Conservation (phyloP, 2,113 vertebrate genomes). For the Taurulus bubalis region DNA sequence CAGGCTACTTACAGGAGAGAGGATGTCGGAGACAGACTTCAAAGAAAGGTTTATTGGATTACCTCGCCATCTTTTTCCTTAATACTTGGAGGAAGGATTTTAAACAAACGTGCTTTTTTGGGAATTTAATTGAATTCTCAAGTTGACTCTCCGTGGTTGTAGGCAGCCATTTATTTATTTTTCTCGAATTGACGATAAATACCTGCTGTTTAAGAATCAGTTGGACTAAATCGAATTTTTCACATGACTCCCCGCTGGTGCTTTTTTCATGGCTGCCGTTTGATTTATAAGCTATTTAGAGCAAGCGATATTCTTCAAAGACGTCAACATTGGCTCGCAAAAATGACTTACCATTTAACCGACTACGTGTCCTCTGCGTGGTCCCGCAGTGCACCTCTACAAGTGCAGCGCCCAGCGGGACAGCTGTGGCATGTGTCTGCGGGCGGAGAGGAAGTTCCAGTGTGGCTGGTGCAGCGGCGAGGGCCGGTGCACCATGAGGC, state of each 20-base stretch:
- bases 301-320: neutral
- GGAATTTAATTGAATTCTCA: slow-evolving; percentile 22
- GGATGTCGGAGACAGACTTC: slow-evolving; percentile 27
- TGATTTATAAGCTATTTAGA: neutral
- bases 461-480: slow-evolving; percentile 94
- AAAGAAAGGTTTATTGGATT: slow-evolving; percentile 52
- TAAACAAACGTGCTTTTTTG: neutral
- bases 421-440: slow-evolving; percentile 96
- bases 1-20: slow-evolving; percentile 12
- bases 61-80: neutral
- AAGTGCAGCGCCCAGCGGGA: slow-evolving; percentile 94
- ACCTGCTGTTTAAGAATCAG: neutral
- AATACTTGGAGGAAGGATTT: slow-evolving; percentile 6
- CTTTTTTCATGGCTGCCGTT: neutral
- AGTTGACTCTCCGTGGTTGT: neutral
- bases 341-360: neutral
- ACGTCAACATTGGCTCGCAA: neutral
- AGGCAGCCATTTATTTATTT: neutral
- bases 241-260: neutral
- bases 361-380: neutral
- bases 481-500: slow-evolving; percentile 88
- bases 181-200: neutral
- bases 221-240: neutral
- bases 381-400: slow-evolving; percentile 91
- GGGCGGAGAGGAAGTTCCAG: slow-evolving; percentile 92